Conservation (phyloP, 1,140 invertebrate species). For the Mya arenaria region DNA sequence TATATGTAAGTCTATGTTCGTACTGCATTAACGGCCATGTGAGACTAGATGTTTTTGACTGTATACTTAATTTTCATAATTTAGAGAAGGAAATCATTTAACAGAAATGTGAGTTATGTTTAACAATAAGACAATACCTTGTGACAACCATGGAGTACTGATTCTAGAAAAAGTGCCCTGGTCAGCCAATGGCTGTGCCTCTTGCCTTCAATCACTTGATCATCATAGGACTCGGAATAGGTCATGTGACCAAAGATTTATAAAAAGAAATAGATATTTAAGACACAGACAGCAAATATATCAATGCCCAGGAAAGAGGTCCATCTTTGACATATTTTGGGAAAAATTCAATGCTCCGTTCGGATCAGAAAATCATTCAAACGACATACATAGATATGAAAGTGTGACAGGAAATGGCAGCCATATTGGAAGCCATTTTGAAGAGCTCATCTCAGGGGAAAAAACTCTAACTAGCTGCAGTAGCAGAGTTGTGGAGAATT, state of each 20-base stretch:
- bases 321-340: constrained; percentile 56
- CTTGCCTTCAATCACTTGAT: not conserved
- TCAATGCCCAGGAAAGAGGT: constrained; percentile 4
- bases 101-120: too few species aligned
- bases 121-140: too few species aligned
- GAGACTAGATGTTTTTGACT: too few species aligned
- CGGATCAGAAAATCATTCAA: not conserved
- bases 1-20: too few species aligned
- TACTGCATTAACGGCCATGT: too few species aligned
- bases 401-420: not conserved
- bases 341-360: constrained; percentile 40
- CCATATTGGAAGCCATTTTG: not conserved
- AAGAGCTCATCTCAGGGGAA: too few species aligned
- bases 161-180: constrained; percentile 46
- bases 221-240: not conserved
- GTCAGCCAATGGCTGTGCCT: not conserved
- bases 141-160: constrained; percentile 27
- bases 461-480: too few species aligned
- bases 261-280: not conserved
- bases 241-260: constrained; percentile 17
- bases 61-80: too few species aligned
- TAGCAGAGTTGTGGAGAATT: not conserved
- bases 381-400: too few species aligned
- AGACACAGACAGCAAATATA: not conserved
- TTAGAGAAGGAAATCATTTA: too few species aligned